Percentiles rank a stretch among this genome's conserved stretches.
Evolutionary conservation across 2,888 invertebrate genomes (phyloP).

Genomic region (Platerodrilus igneus): DNA sequence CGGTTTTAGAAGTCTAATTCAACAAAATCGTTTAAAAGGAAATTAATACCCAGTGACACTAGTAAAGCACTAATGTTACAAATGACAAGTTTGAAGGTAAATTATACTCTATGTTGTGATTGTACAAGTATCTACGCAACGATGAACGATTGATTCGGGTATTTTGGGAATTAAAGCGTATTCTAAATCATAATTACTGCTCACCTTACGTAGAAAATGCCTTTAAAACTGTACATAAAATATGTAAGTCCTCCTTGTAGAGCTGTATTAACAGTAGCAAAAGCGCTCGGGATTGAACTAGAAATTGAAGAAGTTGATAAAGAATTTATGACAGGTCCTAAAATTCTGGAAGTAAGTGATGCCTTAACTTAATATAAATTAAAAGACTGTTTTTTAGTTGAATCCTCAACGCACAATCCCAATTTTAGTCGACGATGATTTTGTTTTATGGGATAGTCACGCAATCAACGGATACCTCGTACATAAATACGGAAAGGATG

Average conservation of each 20-base stretch:
- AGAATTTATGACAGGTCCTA: conserved; percentile 12
- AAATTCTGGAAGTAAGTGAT: conserved; percentile 13
- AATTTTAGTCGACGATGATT: conserved; percentile 53
- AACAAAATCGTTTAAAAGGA: too few species aligned
- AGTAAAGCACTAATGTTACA: too few species aligned
- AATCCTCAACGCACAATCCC: conserved; percentile 63
- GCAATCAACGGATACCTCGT: conserved; percentile 60
- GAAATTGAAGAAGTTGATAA: conserved; percentile 49
- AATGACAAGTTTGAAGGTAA: too few species aligned
- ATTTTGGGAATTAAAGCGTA: too few species aligned
- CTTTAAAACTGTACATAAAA: conserved; percentile 44
- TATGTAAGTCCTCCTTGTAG: conserved; percentile 52
- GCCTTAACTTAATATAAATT: conserved; percentile 36
- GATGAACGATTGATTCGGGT: too few species aligned
- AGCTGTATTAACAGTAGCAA: conserved; percentile 53
- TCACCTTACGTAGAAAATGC: conserved; percentile 27
- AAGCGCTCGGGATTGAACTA: conserved; percentile 47
- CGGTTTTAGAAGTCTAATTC: too few species aligned
- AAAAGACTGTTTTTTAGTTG: conserved; percentile 46
- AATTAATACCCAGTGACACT: too few species aligned
- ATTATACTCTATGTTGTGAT: too few species aligned
- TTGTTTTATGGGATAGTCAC: conserved; percentile 58
- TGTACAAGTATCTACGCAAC: too few species aligned
- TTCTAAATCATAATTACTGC: too few species aligned
- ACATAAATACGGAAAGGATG: conserved; percentile 52